Base-by-base conservation (phyloP, 2,888 invertebrate genomes). In the Limnephilus rhombicus region DNA sequence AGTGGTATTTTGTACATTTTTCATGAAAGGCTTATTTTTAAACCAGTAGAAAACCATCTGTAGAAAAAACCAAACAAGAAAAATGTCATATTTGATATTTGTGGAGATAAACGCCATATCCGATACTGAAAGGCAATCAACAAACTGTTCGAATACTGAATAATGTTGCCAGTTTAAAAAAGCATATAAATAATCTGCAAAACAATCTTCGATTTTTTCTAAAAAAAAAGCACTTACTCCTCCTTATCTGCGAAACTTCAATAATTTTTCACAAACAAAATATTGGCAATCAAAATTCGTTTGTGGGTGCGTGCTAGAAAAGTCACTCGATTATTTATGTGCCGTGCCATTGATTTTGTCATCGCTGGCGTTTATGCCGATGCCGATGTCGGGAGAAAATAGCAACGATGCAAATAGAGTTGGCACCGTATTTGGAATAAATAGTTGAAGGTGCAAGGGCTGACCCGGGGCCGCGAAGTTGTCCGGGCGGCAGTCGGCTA, bases 401-500 rank as follows among this genome's bases (percentile, higher is more conserved):
- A n/a, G 68, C 24, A 9, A 24, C 24, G 68, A 68, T 24, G 68
- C 24, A 68, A 68, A 68, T 68, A 82, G 34, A 91, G 4, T 91
- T 91, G 91, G 89, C 91, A 89, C 91, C 89, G 83, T 91, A 88
- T 91, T 88, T 53, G 91, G 91, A 88, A 89, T 88, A 80, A 88
- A 88, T 88, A 68, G 86, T 29, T n/a, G 82, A 90, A 92, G 91
- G 89, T 87, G 49, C 92, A 92, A 86, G 87, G 87, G 90, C 85
- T 45, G 87, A 90, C 87, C 87, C 81, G 34, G 85, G 80, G 90
- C 89, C 87, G 86, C 80, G 24, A 90, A 18, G 83, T 83, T 86
- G 86, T 83, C 80, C 85, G 90, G 89, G 92, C 96, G 95, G 95
- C 96, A 95, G 95, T 95, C 95, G 95, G 95, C 96, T 96, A 96